Percentiles rank a stretch among this genome's conserved stretches.
Evolutionary conservation across 1,140 invertebrate genomes (phyloP).

Genomic region (Heliconius eleuchia): DNA sequence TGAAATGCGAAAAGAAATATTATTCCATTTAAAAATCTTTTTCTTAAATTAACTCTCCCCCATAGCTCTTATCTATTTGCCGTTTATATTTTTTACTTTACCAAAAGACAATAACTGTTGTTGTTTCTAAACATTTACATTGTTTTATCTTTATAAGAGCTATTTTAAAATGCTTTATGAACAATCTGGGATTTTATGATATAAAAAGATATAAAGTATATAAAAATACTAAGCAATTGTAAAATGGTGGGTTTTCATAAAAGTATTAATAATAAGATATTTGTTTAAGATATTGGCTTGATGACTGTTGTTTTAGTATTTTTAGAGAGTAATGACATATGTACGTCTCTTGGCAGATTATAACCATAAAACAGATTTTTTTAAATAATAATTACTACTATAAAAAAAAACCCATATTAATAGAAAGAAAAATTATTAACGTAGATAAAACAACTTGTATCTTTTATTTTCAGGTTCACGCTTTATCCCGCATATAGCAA

Average conservation of each 20-base stretch:
- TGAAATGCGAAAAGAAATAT: constrained; percentile 42
- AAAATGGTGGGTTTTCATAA: background rate
- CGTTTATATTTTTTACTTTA: constrained; percentile 7
- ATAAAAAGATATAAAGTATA: background rate
- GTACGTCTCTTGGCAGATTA: too few species aligned
- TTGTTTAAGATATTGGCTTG: background rate
- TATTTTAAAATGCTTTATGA: constrained; percentile 8
- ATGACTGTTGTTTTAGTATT: too few species aligned
- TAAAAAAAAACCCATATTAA: too few species aligned
- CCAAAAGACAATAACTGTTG: constrained; percentile 9
- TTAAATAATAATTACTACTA: too few species aligned
- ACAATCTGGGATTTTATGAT: background rate
- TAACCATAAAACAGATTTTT: too few species aligned
- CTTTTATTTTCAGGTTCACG: too few species aligned
- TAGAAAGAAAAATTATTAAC: too few species aligned
- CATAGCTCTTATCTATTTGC: constrained; percentile 21
- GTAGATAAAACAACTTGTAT: background rate
- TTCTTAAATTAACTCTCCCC: constrained; percentile 37
- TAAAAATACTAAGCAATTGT: background rate
- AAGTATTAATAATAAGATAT: background rate
- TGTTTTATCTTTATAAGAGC: background rate
- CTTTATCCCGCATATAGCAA: too few species aligned
- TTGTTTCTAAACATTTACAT: constrained; percentile 11
- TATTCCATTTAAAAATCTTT: constrained; percentile 49
- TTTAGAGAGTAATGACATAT: too few species aligned